Evolutionary conservation across 2,797 vertebrate species (phyloP).

Genomic region (Danio albolineatus): DNA sequence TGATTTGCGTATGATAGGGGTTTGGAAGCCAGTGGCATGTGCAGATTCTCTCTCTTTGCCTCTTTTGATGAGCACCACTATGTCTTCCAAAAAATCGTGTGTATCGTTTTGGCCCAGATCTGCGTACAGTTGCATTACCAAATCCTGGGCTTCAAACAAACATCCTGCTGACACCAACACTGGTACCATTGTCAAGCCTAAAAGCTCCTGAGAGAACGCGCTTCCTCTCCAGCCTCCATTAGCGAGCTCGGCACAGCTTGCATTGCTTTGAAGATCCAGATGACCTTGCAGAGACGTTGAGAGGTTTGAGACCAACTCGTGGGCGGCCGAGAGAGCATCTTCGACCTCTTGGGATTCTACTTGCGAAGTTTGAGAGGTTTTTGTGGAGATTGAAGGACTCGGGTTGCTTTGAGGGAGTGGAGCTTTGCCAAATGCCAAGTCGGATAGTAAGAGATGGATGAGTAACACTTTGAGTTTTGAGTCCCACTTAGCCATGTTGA

Average conservation of each 20-base stretch:
- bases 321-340: background rate
- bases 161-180: constrained; percentile 81
- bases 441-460: constrained; percentile 74
- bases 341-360: constrained; percentile 11
- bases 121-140: constrained; percentile 72
- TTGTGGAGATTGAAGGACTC: constrained; percentile 34
- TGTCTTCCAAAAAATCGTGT: constrained; percentile 74
- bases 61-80: constrained; percentile 72
- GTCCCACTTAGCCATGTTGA: constrained; percentile 27
- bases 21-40: background rate
- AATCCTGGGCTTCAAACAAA: constrained; percentile 66
- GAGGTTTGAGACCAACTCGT: constrained; percentile 63
- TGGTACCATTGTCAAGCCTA: constrained; percentile 81
- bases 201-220: constrained; percentile 77
- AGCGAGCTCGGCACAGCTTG: constrained; percentile 78
- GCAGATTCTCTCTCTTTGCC: constrained; percentile 43
- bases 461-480: constrained; percentile 67
- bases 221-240: constrained; percentile 76
- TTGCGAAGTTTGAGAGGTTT: constrained; percentile 38
- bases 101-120: constrained; percentile 75
- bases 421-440: constrained; percentile 66
- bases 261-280: constrained; percentile 62
- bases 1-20: background rate
- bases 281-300: constrained; percentile 64
- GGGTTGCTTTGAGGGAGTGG: constrained; percentile 52